Evolutionary conservation across 2,797 vertebrate genomes (phyloP), one percentile per base, ranked within the genome.

Genomic region (Enteromius thamalakanensis): DNA sequence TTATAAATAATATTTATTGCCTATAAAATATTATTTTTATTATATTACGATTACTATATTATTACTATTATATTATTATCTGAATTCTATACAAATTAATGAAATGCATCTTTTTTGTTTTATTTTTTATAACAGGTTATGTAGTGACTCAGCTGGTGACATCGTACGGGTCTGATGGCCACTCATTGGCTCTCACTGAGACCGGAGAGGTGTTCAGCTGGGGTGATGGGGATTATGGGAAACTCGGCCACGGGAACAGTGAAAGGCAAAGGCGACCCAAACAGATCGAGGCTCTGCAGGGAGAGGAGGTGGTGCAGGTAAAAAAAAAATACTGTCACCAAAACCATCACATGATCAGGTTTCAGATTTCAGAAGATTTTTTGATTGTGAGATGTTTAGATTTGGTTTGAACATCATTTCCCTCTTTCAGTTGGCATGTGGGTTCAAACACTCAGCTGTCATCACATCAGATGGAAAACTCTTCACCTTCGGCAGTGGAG

Each of bases 201-300:
- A 95, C 95, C 0, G 95, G 95, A 6, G 95, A 96, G 90, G 95
- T 96, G 29, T 96, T 96, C 91, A 96, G 95, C 83, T 96, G 95
- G 95, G 95, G 95, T 17, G 95, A 96, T 6, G 95, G 95, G 62
- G 95, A 96, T 87, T 96, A 96, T 65, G 95, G 95, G 78, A 96
- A 96, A 87, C 92, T 96, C 77, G 95, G 95, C 12, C 95, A 96
- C 0, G 94, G 95, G 75, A 96, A 95, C 92, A 96, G 91, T 32
- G 95, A 96, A 89, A 91, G 95, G 53, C 95, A 96, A 89, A 92
- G 95, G 64, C 89, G 94, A 88, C 95, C 95, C 71, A 95, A 95
- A 89, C 95, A 95, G 85, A 94, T 96, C 5, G 95, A 96, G 88
- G 93, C 94, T 17, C 90, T 96, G 82, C 95, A 95, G 81, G 95